phyloP scores from a whole-genome alignment of 2,113 vertebrate genomes.

The Campylorhamphus procurvoides region DNA sequence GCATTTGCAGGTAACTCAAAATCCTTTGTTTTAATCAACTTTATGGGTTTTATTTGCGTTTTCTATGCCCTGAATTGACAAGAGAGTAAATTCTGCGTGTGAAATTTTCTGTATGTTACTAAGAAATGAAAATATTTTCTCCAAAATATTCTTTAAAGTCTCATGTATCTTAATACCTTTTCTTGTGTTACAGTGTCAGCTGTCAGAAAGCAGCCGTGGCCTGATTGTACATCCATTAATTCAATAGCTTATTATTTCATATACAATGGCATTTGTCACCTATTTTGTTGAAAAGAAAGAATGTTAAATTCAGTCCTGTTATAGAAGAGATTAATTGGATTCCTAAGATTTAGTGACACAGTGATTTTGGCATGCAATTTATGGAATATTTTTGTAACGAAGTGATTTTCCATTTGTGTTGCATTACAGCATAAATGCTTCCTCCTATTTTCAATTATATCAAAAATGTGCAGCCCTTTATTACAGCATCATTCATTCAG shows the following conservation, averaged over 20 bases:
- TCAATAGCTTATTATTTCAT: not conserved
- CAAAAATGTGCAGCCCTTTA: not conserved
- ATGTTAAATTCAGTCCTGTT: not conserved
- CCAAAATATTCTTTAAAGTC: not conserved
- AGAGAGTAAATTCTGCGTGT: not conserved
- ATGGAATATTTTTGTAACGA: not conserved
- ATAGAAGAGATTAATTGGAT: not conserved
- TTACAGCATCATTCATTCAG: not conserved
- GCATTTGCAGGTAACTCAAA: conserved; percentile 83
- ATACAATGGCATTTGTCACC: not conserved
- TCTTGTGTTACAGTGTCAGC: not conserved
- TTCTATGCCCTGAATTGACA: not conserved
- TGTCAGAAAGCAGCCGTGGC: not conserved
- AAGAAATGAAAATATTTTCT: not conserved
- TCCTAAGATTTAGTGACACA: not conserved
- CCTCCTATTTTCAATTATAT: not conserved
- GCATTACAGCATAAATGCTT: not conserved
- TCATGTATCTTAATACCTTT: not conserved
- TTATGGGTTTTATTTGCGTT: not conserved
- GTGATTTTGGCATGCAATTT: not conserved
- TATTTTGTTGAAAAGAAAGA: not conserved
- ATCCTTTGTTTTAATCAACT: not conserved
- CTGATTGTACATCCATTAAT: not conserved
- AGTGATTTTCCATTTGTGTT: not conserved
- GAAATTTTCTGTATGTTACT: not conserved